Evolutionary conservation across 1,140 invertebrate genomes (phyloP), one percentile per base, ranked within the genome.

Genomic region (Acyrthosiphon pisum): DNA sequence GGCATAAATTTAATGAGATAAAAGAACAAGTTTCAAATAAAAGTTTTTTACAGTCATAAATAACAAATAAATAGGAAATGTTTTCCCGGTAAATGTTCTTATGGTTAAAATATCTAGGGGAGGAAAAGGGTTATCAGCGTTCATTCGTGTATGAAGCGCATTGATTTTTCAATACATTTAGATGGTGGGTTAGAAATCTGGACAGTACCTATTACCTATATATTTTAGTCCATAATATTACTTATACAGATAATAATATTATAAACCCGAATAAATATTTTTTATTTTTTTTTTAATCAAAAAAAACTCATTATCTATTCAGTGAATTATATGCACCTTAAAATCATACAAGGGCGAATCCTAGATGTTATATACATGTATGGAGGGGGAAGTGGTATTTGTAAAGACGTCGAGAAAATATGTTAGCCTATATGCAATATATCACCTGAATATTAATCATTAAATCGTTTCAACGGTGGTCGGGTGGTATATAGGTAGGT

Each of bases 21-120:
- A 89, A 89, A 89, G n/a, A 89, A 53, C 87, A 89, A 53, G 87
- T 53, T 89, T 89, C n/a, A 53, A 89, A 89, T 89, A 50, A 89
- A 89, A 53, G 48, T 53, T 53, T 53, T 88, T 50, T n/a, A 37
- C 46, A 35, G 48, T 35, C 48, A 89, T 89, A 89, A 89, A 89
- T 89, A 35, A 89, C 87, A 37, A 7, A 88, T 50, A 88, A 76
- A 88, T 88, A 48, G 46, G n/a, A 89, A 89, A 89, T 89, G 48
- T 89, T 89, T 20, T 89, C 7, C 87, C 46, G 22, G 46, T 89
- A 53, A 89, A 89, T 53, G 87, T 89, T 89, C 87, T 89, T 50
- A 37, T 89, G 48, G 46, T 89, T 53, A 89, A 0, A 89, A 89
- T 20, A 48, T 88, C 48, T 35, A 50, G 86, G 86, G 86, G 18